These are phyloP conservation scores for Esox lucius DNA, from an alignment of 2,797 vertebrate genomes.

Conservation along the genomic window DNA sequence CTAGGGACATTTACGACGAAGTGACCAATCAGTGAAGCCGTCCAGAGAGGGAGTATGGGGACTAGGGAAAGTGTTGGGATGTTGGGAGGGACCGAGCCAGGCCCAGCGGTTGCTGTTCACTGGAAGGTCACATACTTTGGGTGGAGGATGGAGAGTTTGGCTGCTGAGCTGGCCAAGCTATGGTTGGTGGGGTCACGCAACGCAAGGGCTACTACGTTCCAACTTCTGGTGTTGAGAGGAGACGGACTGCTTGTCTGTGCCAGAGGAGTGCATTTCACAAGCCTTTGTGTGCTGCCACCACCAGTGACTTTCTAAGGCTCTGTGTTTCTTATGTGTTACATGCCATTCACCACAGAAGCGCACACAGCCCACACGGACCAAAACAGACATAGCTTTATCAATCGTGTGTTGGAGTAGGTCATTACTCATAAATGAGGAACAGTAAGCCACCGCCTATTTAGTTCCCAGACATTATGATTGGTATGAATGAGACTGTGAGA, in stretches of 20 bases:
- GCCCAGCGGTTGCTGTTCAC: slow-evolving; percentile 7
- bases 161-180: slow-evolving; percentile 34
- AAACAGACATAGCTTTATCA: background rate
- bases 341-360: slow-evolving; percentile 39
- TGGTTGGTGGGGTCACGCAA: slow-evolving; percentile 6
- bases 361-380: slow-evolving; percentile 8
- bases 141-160: slow-evolving; percentile 14
- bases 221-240: slow-evolving; percentile 33
- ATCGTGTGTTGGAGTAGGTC: slow-evolving; percentile 19
- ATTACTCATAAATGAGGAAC: slow-evolving; percentile 37
- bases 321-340: background rate
- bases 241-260: background rate
- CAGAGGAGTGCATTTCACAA: background rate
- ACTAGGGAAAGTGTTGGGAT: background rate
- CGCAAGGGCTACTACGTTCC: slow-evolving; percentile 17
- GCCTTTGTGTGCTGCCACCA: background rate
- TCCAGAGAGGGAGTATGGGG: background rate
- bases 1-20: slow-evolving; percentile 7
- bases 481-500: slow-evolving; percentile 6
- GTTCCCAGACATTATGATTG: slow-evolving; percentile 14
- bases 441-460: slow-evolving; percentile 35
- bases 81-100: slow-evolving; percentile 15
- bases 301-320: background rate
- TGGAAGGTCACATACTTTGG: background rate
- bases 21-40: background rate